Evolutionary conservation across 2,113 vertebrate species (phyloP).

Genomic region (Brevimyrus niger): DNA sequence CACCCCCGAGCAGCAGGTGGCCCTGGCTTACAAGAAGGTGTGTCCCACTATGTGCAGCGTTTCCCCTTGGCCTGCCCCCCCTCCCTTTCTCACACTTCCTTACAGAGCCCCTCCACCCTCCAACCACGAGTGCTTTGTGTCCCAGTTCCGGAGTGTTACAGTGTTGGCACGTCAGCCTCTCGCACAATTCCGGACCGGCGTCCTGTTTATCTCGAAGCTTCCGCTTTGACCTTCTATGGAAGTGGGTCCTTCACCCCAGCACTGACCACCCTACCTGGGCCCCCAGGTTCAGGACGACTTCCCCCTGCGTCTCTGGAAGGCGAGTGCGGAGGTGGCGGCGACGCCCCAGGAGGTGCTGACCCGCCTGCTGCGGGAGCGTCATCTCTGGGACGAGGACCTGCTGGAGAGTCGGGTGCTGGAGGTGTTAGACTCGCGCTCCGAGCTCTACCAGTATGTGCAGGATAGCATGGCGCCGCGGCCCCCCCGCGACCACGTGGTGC

Average conservation of each 20-base stretch:
- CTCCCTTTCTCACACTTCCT: constrained; percentile 12
- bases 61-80: background rate
- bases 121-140: background rate
- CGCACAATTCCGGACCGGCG: background rate
- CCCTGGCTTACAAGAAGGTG: constrained; percentile 90
- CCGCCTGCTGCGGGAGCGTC: constrained; percentile 80
- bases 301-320: constrained; percentile 86
- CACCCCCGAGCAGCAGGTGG: constrained; percentile 70
- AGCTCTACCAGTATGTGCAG: constrained; percentile 85
- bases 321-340: constrained; percentile 75
- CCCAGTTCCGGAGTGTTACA: background rate
- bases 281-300: constrained; percentile 84
- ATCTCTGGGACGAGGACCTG: constrained; percentile 91
- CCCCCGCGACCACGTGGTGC: constrained; percentile 78
- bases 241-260: background rate
- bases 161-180: background rate
- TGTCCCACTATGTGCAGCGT: background rate
- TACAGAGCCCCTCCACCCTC: background rate
- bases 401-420: constrained; percentile 84
- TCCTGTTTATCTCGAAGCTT: background rate
- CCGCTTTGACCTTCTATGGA: background rate
- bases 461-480: constrained; percentile 93
- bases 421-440: constrained; percentile 74
- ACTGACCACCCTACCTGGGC: background rate
- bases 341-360: constrained; percentile 78